phyloP scores from a whole-genome alignment of 2,797 vertebrate species.

The Numenius phaeopus region DNA sequence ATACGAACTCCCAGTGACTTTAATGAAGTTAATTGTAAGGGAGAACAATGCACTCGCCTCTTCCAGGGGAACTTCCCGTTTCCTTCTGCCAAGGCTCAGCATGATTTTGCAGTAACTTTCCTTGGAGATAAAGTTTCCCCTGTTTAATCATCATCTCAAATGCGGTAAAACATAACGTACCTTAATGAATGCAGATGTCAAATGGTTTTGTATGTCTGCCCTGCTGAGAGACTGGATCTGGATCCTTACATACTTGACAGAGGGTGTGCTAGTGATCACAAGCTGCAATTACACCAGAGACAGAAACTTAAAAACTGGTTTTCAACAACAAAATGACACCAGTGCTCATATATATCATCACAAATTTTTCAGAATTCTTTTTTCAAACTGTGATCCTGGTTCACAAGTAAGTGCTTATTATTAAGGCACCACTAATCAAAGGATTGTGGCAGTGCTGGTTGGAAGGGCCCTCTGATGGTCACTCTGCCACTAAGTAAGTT shows the following conservation, averaged over 20 bases:
- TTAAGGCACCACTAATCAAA: background rate
- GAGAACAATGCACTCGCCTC: constrained; percentile 46
- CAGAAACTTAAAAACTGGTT: background rate
- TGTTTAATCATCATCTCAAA: background rate
- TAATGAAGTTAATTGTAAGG: constrained; percentile 34
- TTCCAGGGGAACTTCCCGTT: constrained; percentile 39
- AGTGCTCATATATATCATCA: fast-evolving
- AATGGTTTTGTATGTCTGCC: constrained; percentile 12
- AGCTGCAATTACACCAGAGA: constrained; percentile 49
- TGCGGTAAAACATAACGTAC: background rate
- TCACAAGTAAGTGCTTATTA: background rate
- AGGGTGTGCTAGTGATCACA: constrained; percentile 66
- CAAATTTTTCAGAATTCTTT: background rate
- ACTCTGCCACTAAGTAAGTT: background rate
- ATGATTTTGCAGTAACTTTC: constrained; percentile 17
- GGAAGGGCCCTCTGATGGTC: background rate
- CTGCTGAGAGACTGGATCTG: constrained; percentile 64
- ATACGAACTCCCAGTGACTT: background rate
- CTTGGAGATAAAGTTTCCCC: constrained; percentile 21
- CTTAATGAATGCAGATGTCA: constrained; percentile 67
- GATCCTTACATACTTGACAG: constrained; percentile 23
- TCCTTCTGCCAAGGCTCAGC: constrained; percentile 19
- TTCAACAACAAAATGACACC: background rate
- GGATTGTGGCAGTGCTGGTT: background rate
- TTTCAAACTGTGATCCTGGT: background rate